These are phyloP conservation scores for Labeo catla DNA, from an alignment of 2,113 vertebrate genomes.

Conservation along the genomic window DNA sequence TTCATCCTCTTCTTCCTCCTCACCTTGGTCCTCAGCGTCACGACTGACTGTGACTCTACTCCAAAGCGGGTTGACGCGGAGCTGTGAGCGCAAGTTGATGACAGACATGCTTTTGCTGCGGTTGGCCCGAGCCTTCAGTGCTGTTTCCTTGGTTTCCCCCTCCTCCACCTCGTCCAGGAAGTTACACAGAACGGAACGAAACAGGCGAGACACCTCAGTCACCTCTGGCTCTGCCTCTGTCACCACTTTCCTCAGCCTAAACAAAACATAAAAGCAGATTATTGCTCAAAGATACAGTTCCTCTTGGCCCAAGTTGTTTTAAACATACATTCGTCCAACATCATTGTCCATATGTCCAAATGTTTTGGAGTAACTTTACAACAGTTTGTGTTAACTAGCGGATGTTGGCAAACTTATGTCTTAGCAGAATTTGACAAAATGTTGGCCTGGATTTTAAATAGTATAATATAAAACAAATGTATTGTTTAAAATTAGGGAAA, in stretches of 20 bases:
- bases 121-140: not conserved
- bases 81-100: constrained; percentile 44
- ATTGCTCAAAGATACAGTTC: not conserved
- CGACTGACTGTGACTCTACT: not conserved
- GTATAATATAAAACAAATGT: too few relatives aligned
- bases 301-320: not conserved
- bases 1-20: not conserved
- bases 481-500: too few relatives aligned
- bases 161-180: constrained; percentile 55
- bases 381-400: too few relatives aligned
- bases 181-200: constrained; percentile 59
- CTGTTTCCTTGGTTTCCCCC: constrained; percentile 22
- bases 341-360: not conserved
- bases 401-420: too few relatives aligned
- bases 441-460: too few relatives aligned
- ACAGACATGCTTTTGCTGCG: constrained; percentile 59
- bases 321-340: not conserved
- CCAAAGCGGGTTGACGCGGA: constrained; percentile 53
- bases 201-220: constrained; percentile 58
- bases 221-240: constrained; percentile 62
- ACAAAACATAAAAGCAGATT: not conserved
- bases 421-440: too few relatives aligned
- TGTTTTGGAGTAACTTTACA: too few relatives aligned
- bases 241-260: constrained; percentile 65
- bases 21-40: not conserved